Conservation (phyloP, 1,140 invertebrate genomes). For the Aphaenogaster rudis region DNA sequence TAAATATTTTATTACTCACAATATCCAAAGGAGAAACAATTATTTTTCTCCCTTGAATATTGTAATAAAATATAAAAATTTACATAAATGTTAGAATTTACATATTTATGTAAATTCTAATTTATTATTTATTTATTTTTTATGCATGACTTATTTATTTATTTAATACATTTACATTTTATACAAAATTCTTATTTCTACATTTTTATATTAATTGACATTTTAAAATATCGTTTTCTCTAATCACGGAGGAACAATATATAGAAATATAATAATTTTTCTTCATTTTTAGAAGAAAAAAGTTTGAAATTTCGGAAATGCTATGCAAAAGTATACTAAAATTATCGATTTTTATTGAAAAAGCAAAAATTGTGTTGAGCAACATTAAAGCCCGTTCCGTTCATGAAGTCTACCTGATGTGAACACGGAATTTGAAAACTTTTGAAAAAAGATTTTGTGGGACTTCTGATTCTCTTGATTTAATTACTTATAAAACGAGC, state of each 20-base stretch:
- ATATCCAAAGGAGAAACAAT: not conserved
- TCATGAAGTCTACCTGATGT: not conserved
- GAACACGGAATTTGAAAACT: not conserved
- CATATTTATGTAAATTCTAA: too few relatives aligned
- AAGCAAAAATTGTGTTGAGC: not conserved
- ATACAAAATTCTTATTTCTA: not conserved
- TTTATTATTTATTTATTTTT: constrained; percentile 13
- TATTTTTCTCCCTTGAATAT: not conserved
- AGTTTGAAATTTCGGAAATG: not conserved
- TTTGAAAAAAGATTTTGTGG: not conserved
- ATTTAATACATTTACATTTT: constrained; percentile 3
- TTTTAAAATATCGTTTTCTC: not conserved
- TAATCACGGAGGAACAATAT: not conserved
- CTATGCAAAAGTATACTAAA: not conserved
- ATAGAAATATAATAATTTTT: not conserved
- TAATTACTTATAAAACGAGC: constrained; percentile 1
- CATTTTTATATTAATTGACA: not conserved
- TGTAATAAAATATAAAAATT: too few relatives aligned
- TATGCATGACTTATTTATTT: not conserved
- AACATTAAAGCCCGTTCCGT: not conserved
- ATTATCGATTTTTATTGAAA: constrained; percentile 14
- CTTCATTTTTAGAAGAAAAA: constrained; percentile 4
- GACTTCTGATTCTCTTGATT: not conserved
- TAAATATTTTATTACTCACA: not conserved
- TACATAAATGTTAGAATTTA: too few relatives aligned